Conservation (phyloP, 2,888 invertebrate species). For the Catocala nupta region DNA sequence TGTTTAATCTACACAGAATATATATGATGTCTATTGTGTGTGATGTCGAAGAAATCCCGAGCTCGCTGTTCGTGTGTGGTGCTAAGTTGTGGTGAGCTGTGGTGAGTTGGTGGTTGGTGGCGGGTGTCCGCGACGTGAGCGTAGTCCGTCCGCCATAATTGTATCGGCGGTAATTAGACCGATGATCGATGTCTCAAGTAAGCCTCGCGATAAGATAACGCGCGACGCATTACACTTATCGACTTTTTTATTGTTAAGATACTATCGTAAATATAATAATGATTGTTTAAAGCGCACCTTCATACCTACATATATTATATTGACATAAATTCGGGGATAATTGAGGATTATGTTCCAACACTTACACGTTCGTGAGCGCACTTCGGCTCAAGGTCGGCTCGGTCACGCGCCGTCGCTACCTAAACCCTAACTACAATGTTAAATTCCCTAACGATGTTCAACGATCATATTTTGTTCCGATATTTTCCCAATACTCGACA, state of each 20-base stretch:
- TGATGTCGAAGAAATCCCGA: too few relatives aligned
- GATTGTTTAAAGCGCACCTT: conserved; percentile 49
- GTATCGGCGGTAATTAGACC: conserved; percentile 75
- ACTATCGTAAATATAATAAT: conserved; percentile 66
- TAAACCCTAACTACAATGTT: background rate
- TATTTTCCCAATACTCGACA: background rate
- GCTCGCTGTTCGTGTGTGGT: too few relatives aligned
- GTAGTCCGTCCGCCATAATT: conserved; percentile 38
- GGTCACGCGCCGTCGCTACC: background rate
- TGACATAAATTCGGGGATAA: conserved; percentile 56
- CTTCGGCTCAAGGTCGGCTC: conserved; percentile 18
- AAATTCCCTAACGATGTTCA: too few relatives aligned
- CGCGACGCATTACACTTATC: conserved; percentile 66
- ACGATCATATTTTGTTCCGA: too few relatives aligned
- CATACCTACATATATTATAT: conserved; percentile 41
- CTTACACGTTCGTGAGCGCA: conserved; percentile 5
- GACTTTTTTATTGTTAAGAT: conserved; percentile 68
- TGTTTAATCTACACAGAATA: too few relatives aligned
- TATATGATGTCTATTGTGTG: too few relatives aligned
- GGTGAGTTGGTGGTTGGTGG: background rate
- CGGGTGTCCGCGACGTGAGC: background rate
- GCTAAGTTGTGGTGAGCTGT: background rate
- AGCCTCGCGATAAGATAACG: conserved; percentile 71
- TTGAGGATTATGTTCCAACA: conserved; percentile 39
- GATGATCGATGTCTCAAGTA: conserved; percentile 83